Conservation (phyloP, 2,113 vertebrate genomes). For the Rhynchomys soricoides region DNA sequence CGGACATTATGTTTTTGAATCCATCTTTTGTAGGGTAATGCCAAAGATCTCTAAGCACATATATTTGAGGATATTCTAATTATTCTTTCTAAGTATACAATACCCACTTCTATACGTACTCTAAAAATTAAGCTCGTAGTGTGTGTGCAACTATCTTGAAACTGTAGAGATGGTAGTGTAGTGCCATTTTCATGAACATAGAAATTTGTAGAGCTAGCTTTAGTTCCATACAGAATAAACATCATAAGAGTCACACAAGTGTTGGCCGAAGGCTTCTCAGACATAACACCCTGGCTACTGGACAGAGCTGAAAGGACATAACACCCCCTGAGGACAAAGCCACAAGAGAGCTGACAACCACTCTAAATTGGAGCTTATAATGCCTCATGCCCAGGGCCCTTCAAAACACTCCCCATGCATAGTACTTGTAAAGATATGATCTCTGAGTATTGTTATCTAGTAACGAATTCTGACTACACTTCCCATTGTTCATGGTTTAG, state of each 20-base stretch:
- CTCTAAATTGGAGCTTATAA: neutral
- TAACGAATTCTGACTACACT: neutral
- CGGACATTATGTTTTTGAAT: constrained; percentile 46
- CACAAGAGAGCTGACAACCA: neutral
- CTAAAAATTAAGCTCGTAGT: constrained; percentile 1
- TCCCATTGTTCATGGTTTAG: neutral
- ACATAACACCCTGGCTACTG: neutral
- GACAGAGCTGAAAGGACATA: neutral
- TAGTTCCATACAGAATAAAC: neutral
- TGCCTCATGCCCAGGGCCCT: neutral
- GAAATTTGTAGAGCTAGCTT: neutral
- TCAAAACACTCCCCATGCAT: neutral
- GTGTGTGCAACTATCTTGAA: neutral
- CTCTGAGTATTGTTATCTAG: neutral
- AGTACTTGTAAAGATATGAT: neutral
- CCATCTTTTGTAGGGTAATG: constrained; percentile 8
- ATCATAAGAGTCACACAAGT: neutral
- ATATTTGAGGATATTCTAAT: neutral
- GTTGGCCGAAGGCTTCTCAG: neutral
- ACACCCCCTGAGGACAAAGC: neutral
- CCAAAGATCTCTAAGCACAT: constrained; percentile 2
- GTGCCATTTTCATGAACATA: constrained; percentile 25
- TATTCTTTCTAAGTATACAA: constrained; percentile 35
- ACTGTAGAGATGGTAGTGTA: neutral
- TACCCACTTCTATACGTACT: neutral